Percentiles rank a stretch among this genome's conserved stretches.
phyloP scores from a whole-genome alignment of 2,797 vertebrate species.

The Liparis tanakae region DNA sequence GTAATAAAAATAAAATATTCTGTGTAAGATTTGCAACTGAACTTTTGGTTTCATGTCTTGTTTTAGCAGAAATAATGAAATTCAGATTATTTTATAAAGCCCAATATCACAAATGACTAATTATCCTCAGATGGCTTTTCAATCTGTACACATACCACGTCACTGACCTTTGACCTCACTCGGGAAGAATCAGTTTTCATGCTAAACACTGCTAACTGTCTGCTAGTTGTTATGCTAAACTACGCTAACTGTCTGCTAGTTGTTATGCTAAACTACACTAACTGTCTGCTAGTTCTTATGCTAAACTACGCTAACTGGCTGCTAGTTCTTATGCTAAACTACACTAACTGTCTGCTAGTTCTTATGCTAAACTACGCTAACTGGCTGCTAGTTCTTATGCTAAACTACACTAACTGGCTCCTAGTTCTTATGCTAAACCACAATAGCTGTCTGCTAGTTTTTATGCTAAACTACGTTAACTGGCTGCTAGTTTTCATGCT shows the following conservation, averaged over 20 bases:
- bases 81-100: too few relatives aligned
- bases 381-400: not conserved
- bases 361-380: not conserved
- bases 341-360: not conserved
- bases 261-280: not conserved
- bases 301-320: not conserved
- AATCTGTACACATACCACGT: too few relatives aligned
- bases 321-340: not conserved
- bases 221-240: not conserved
- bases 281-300: not conserved
- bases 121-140: too few relatives aligned
- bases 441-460: not conserved
- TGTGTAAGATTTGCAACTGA: slow-evolving; percentile 83
- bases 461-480: not conserved
- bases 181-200: not conserved
- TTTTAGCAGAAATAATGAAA: too few relatives aligned
- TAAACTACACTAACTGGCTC: not conserved
- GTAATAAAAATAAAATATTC: slow-evolving; percentile 86
- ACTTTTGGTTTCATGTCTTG: slow-evolving; percentile 18
- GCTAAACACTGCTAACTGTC: not conserved
- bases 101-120: too few relatives aligned
- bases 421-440: too few relatives aligned
- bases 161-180: too few relatives aligned
- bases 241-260: not conserved
- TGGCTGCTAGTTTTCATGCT: not conserved